These are phyloP conservation scores for Ceratotherium simum DNA, from an alignment of 2,113 vertebrate species.

Conservation along the genomic window DNA sequence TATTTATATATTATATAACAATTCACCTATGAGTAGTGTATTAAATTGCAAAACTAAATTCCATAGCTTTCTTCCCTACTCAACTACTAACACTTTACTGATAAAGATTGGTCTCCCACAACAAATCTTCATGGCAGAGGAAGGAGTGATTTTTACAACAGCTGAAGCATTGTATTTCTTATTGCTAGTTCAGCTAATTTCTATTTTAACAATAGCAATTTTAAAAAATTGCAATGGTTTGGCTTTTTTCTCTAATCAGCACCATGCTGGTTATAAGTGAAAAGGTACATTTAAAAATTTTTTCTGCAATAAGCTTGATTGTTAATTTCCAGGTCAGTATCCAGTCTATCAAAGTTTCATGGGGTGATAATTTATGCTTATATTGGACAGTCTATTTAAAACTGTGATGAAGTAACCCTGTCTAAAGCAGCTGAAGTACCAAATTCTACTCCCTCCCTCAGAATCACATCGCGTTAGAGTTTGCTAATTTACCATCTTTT, in stretches of 20 bases:
- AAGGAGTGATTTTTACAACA: conserved; percentile 41
- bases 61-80: not conserved
- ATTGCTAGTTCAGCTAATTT: conserved; percentile 59
- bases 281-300: conserved; percentile 66
- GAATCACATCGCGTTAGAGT: not conserved
- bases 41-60: not conserved
- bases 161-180: conserved; percentile 28
- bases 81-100: not conserved
- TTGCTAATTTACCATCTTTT: conserved; percentile 56
- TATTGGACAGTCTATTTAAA: conserved; percentile 76
- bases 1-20: not conserved
- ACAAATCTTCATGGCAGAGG: not conserved
- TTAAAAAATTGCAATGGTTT: conserved; percentile 51
- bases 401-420: conserved; percentile 59
- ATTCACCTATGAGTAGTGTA: not conserved
- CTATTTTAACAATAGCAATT: conserved; percentile 73
- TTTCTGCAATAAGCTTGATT: conserved; percentile 67
- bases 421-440: not conserved
- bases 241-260: conserved; percentile 69
- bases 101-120: not conserved
- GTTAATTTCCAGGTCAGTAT: conserved; percentile 78
- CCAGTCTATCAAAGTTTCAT: conserved; percentile 61
- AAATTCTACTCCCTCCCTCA: not conserved
- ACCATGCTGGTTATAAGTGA: conserved; percentile 70
- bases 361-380: conserved; percentile 79